A percentile compares a stretch with the other conserved stretches of the same genome.
Evolutionary conservation across 2,888 invertebrate genomes (phyloP).

Genomic region (Leucania comma): DNA sequence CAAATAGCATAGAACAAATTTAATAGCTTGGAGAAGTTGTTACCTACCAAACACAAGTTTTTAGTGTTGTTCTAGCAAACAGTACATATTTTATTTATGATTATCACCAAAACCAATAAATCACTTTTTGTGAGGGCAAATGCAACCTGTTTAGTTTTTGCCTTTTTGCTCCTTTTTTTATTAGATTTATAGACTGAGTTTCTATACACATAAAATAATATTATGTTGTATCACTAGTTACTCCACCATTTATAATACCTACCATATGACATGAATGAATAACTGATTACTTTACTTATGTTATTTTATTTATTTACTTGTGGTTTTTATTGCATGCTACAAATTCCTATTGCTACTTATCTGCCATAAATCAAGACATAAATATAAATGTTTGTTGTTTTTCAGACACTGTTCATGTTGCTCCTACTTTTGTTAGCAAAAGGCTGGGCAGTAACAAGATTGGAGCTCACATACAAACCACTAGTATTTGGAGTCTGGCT

Average conservation of each 20-base stretch:
- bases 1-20: background rate
- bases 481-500: slow-evolving; percentile 97
- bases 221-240: background rate
- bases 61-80: background rate
- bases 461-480: slow-evolving; percentile 96
- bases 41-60: background rate
- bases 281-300: background rate
- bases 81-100: background rate
- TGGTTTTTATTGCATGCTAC: slow-evolving; percentile 15
- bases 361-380: slow-evolving; percentile 18
- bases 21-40: background rate
- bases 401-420: slow-evolving; percentile 97
- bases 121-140: too few relatives aligned
- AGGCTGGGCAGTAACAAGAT: slow-evolving; percentile 98
- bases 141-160: too few relatives aligned
- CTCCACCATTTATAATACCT: background rate
- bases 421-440: slow-evolving; percentile 97
- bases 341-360: slow-evolving; percentile 28
- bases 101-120: background rate
- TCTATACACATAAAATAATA: background rate
- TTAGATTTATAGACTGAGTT: too few relatives aligned
- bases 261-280: background rate
- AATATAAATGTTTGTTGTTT: slow-evolving; percentile 47
- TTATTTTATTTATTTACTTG: background rate
- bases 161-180: background rate